Evolutionary conservation across 2,797 vertebrate species (phyloP).

Genomic region (Botia almorhae): DNA sequence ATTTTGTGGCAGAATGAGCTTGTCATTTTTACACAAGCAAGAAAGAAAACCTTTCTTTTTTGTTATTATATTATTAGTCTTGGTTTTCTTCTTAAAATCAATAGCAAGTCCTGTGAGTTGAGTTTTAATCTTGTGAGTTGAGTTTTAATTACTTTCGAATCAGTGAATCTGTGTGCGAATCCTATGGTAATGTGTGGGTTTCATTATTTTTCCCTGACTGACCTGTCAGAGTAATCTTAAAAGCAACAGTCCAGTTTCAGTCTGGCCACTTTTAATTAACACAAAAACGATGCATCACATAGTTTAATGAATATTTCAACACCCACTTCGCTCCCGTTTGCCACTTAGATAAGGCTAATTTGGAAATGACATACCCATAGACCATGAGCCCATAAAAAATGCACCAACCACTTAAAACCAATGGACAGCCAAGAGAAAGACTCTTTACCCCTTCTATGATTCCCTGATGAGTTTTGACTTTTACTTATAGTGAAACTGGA

Average conservation of each 20-base stretch:
- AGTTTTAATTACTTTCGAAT: not conserved
- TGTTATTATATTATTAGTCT: not conserved
- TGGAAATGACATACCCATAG: slow-evolving; percentile 76
- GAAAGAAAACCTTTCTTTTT: not conserved
- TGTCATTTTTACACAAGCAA: not conserved
- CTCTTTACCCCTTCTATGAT: slow-evolving; percentile 50
- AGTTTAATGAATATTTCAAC: slow-evolving; percentile 80
- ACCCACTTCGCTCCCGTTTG: slow-evolving; percentile 68
- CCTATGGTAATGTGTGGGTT: slow-evolving; percentile 21
- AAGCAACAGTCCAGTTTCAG: slow-evolving; percentile 62
- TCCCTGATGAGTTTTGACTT: slow-evolving; percentile 71
- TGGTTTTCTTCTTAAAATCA: no score
- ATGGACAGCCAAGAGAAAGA: slow-evolving; percentile 74
- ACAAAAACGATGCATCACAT: slow-evolving; percentile 70
- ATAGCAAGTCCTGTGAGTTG: not conserved
- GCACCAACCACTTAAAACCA: slow-evolving; percentile 83
- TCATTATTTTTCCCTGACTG: slow-evolving; percentile 27
- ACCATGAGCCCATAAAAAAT: slow-evolving; percentile 81
- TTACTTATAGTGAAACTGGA: slow-evolving; percentile 68
- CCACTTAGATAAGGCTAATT: slow-evolving; percentile 77
- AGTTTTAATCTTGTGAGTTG: not conserved
- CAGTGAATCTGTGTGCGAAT: slow-evolving; percentile 44
- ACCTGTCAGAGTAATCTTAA: slow-evolving; percentile 39
- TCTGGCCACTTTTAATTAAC: slow-evolving; percentile 78
- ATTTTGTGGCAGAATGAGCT: not conserved